A percentile compares a stretch with the other conserved stretches of the same genome.
These are phyloP conservation scores for Corythucha ciliata DNA, from an alignment of 2,888 invertebrate genomes.

Conservation along the genomic window DNA sequence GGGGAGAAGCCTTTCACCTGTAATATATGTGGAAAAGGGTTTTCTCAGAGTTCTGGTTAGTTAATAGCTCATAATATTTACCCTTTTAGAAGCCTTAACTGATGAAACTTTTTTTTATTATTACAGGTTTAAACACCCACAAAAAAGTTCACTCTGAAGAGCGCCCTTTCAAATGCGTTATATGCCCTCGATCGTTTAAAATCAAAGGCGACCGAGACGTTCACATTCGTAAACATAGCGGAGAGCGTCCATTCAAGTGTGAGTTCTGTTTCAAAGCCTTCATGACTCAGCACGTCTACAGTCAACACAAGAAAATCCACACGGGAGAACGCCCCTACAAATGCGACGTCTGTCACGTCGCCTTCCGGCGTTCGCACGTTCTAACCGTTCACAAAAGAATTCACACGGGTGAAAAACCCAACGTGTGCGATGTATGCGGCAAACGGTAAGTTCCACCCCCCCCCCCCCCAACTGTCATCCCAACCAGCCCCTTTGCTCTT, in stretches of 20 bases:
- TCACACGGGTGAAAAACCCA: constrained; percentile 42
- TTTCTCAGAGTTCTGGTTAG: constrained; percentile 32
- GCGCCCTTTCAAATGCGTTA: constrained; percentile 33
- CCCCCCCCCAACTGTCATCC: neutral
- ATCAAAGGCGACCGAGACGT: constrained; percentile 36
- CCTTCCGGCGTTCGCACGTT: constrained; percentile 35
- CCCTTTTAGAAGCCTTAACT: neutral
- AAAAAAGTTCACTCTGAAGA: constrained; percentile 35
- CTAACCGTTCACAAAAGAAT: constrained; percentile 35
- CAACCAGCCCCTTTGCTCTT: neutral
- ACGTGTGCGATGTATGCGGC: constrained; percentile 44
- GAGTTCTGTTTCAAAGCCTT: constrained; percentile 37
- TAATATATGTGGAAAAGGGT: constrained; percentile 36
- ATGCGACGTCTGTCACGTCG: constrained; percentile 36
- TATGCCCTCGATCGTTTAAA: constrained; percentile 35
- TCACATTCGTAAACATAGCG: constrained; percentile 35
- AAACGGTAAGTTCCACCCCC: constrained; percentile 39
- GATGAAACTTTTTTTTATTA: neutral
- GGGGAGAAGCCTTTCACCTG: constrained; percentile 36
- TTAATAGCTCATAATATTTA: too few species aligned
- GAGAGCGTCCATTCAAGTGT: constrained; percentile 35
- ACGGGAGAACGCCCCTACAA: constrained; percentile 34
- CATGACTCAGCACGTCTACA: constrained; percentile 36
- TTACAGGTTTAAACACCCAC: constrained; percentile 34
- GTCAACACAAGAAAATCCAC: constrained; percentile 36